Base-by-base conservation (phyloP, 1,140 invertebrate species). In the Tetragnatha versicolor region DNA sequence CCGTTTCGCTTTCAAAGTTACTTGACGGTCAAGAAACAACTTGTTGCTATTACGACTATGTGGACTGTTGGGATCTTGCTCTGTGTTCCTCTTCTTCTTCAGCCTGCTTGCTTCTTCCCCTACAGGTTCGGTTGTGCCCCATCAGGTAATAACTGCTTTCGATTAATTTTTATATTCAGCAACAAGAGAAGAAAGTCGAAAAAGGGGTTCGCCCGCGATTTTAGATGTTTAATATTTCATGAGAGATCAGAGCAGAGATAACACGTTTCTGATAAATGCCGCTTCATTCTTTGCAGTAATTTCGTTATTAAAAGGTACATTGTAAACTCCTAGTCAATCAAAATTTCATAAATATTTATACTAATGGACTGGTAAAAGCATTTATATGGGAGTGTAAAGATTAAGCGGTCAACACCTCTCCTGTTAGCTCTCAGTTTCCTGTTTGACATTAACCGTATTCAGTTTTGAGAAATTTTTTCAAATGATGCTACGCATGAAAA, bases 11-110 rank as follows among this genome's bases (percentile, higher is more conserved):
- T 80, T 37, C 66, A 80, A 22, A 69, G 27, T 75, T 75, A 55
- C 35, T 37, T 75, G 51, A 80, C 79, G 3, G 9, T 75, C 17
- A 35, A 61, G 20, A 80, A 75, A 60, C 79, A 80, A 75, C 37
- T 35, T 17, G 70, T 75, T 60, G 69, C 49, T 53, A 75, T 80
- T 49, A 49, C 60, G 42, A 66, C 35, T 27, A 14, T 80, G 60
- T 80, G 69, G 69, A 27, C 58, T 1, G 70, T 42, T 2, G 70
- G 70, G n/a, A 37, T 73, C 47, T 25, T 66, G 39, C n/a, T 75
- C 35, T 66, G 69, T 37, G 17, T 75, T 3, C 79, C 79, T 33
- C 22, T 80, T 22, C 20, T 80, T 14, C 12, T 75, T 0, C 14
- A 61, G 60, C 22, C 37, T 10, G 45, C 37, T 3, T 25, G 42